Evolutionary conservation across 2,113 vertebrate species (phyloP), one percentile per base, ranked within the genome.

Genomic region (Gulo gulo): DNA sequence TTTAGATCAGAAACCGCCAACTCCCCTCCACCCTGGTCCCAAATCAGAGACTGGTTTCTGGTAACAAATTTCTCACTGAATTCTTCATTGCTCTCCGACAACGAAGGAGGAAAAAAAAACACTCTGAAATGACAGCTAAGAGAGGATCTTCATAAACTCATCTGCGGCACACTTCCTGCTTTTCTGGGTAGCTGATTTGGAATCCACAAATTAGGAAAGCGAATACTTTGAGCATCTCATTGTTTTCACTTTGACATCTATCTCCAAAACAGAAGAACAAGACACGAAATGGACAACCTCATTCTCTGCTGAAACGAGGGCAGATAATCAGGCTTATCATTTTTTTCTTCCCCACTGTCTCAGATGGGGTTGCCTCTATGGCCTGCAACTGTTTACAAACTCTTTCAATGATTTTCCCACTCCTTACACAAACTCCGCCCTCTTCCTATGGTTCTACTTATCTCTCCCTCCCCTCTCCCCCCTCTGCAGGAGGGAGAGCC

Each of bases 11-110:
- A 94, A 83, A 96, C 65, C 87, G 78, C 42, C 94, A 97, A 83
- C 16, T 69, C 45, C 79, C 52, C 24, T 26, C 59, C 59, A 24
- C 23, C 23, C 59, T 0, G 9, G 14, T 47, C 89, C 74, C 50
- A 93, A 55, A 97, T 96, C 67, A 59, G 20, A 93, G 71, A 24
- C 67, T 78, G 34, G 23, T 97, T 98, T 97, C 92, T 39, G 5
- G 87, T 94, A 92, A 90, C 1, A 96, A 88, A 97, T 65, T 21
- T 97, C 67, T 97, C 89, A 84, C 31, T 83, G 88, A 95, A 91
- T 50, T n/a, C 78, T 91, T 97, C 91, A 79, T 63, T 71, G 82
- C 86, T 94, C 69, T 97, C 79, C 94, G 88, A 57, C 39, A 59
- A 65, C 91, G 82, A 96, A 97, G 74, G 29, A 71, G 65, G 42